Percentiles rank a stretch among this genome's conserved stretches.
phyloP scores from a whole-genome alignment of 2,113 vertebrate genomes.

The Platysteira castanea region DNA sequence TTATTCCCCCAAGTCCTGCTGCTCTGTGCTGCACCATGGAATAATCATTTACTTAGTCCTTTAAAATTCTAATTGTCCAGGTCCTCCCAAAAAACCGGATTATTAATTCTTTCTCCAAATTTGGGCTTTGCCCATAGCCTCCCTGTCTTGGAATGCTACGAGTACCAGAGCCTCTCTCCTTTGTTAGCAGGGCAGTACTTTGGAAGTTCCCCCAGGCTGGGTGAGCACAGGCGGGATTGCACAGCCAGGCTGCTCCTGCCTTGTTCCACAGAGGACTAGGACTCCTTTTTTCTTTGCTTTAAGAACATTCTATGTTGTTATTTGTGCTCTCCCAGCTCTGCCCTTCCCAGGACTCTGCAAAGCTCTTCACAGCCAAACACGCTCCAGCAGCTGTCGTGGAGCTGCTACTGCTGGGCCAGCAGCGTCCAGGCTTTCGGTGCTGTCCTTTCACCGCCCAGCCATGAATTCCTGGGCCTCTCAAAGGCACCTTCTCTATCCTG shows the following conservation, averaged over 20 bases:
- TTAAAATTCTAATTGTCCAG: neutral
- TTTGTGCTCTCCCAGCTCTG: neutral
- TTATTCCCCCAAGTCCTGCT: neutral
- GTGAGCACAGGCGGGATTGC: neutral
- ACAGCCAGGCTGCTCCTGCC: neutral
- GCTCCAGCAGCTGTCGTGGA: neutral
- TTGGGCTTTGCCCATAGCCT: neutral
- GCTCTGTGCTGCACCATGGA: neutral
- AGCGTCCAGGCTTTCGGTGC: fast-evolving
- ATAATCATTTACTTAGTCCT: neutral
- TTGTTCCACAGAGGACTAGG: neutral
- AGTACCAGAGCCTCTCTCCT: neutral
- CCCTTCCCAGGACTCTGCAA: neutral
- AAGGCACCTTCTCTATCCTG: neutral
- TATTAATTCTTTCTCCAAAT: neutral
- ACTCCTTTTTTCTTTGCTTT: neutral
- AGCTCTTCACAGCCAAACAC: neutral
- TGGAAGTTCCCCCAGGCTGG: neutral
- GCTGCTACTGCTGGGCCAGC: neutral
- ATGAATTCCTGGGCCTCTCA: neutral
- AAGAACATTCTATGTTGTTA: neutral
- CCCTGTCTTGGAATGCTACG: neutral
- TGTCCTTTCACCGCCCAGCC: neutral
- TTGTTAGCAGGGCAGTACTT: neutral
- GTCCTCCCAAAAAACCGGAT: neutral